These are phyloP conservation scores for Acestrorhynchus altus DNA, from an alignment of 2,797 vertebrate genomes.

Conservation along the genomic window DNA sequence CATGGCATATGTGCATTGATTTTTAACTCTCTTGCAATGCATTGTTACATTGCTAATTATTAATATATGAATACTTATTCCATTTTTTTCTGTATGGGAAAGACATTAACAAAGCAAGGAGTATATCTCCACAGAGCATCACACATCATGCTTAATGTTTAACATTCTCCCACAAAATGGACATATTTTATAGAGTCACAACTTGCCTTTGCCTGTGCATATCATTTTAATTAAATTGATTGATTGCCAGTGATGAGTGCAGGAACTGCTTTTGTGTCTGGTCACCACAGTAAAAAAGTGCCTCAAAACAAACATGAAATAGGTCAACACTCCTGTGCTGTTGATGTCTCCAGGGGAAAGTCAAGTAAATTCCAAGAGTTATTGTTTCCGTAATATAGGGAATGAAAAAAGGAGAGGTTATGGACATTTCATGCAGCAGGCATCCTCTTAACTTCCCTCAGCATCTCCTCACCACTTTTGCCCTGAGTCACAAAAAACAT, in stretches of 20 bases:
- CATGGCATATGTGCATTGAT: too few relatives aligned
- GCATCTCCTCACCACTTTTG: conserved; percentile 22
- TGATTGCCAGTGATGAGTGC: conserved; percentile 14
- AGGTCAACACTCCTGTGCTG: neutral
- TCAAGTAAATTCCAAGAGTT: conserved; percentile 56
- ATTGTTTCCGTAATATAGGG: conserved; percentile 59
- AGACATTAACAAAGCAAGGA: neutral
- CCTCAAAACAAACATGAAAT: conserved; percentile 17
- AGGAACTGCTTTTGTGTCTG: conserved; percentile 21
- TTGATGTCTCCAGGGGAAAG: conserved; percentile 41
- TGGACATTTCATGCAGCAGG: conserved; percentile 51
- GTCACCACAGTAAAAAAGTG: conserved; percentile 31
- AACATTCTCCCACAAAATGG: neutral
- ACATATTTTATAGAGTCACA: neutral
- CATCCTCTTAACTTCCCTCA: conserved; percentile 28
- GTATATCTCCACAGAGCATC: neutral
- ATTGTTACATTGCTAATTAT: too few relatives aligned
- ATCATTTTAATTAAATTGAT: neutral
- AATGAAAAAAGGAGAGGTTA: conserved; percentile 29
- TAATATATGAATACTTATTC: neutral
- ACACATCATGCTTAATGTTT: neutral
- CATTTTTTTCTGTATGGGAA: too few relatives aligned
- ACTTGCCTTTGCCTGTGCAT: too few relatives aligned
- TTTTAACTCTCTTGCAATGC: too few relatives aligned
- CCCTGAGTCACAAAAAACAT: neutral